These are phyloP conservation scores for Parnassius orleans DNA, from an alignment of 2,888 invertebrate species.

Conservation along the genomic window DNA sequence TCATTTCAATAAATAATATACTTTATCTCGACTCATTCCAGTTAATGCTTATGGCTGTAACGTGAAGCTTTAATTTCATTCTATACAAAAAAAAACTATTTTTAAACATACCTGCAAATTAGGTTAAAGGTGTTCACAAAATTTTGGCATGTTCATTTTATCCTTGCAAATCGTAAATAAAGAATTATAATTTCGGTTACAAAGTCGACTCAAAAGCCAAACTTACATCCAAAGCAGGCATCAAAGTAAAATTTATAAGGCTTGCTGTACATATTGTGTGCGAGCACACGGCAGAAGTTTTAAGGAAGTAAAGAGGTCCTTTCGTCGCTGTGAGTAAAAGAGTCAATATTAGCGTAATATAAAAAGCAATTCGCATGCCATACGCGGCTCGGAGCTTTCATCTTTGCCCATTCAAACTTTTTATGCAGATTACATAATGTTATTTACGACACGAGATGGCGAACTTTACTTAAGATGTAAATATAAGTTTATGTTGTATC, in stretches of 20 bases:
- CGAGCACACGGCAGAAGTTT: conserved; percentile 27
- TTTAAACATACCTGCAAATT: too few relatives aligned
- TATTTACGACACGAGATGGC: conserved; percentile 75
- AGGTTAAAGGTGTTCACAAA: too few relatives aligned
- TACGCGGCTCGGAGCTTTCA: conserved; percentile 71
- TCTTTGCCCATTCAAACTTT: conserved; percentile 75
- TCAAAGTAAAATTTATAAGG: conserved; percentile 31
- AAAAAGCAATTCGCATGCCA: conserved; percentile 76
- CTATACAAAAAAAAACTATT: too few relatives aligned
- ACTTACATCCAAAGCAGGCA: conserved; percentile 15
- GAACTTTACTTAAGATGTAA: conserved; percentile 73
- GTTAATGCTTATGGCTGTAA: too few relatives aligned
- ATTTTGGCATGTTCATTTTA: too few relatives aligned
- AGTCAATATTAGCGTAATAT: conserved; percentile 62
- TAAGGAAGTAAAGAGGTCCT: conserved; percentile 24
- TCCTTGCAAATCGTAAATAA: conserved; percentile 1
- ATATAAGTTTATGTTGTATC: conserved; percentile 49
- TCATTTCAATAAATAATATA: too few relatives aligned
- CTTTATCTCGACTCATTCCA: too few relatives aligned
- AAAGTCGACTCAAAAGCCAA: conserved; percentile 17
- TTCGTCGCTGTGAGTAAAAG: conserved; percentile 48
- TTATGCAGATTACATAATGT: conserved; percentile 78
- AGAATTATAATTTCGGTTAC: conserved; percentile 10
- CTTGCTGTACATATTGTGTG: conserved; percentile 26
- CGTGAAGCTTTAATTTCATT: too few relatives aligned